Conservation (phyloP, 2,888 invertebrate species). For the Pharmacophagus antenor region DNA sequence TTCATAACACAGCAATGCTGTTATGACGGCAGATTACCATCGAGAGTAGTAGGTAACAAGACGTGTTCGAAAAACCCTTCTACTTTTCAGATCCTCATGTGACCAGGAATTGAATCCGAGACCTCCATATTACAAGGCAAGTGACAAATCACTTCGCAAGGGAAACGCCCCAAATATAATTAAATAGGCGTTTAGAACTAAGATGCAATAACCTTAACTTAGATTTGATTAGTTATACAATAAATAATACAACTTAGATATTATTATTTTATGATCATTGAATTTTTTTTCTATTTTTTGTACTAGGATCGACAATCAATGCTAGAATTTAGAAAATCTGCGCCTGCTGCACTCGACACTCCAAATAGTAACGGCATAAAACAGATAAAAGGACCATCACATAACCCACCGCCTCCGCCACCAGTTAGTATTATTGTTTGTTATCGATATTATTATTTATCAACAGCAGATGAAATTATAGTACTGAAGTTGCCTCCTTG, state of each 20-base stretch:
- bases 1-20: no score
- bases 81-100: no score
- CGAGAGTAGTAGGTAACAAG: no score
- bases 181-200: no score
- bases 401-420: slow-evolving; percentile 82
- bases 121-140: no score
- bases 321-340: slow-evolving; percentile 54
- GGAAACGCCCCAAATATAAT: no score
- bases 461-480: background rate
- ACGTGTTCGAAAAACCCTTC: no score
- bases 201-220: no score
- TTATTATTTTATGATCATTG: background rate
- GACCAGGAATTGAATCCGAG: no score
- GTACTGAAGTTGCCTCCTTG: background rate
- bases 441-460: background rate
- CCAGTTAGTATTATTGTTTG: slow-evolving; percentile 67
- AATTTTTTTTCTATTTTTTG: slow-evolving; percentile 28
- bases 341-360: slow-evolving; percentile 39
- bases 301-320: slow-evolving; percentile 67
- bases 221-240: no score
- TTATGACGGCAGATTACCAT: no score
- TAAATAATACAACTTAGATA: slow-evolving; percentile 31
- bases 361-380: slow-evolving; percentile 42
- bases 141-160: no score
- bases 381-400: slow-evolving; percentile 48